Conservation (phyloP, 1,140 invertebrate genomes). For the Papilio helenus region DNA sequence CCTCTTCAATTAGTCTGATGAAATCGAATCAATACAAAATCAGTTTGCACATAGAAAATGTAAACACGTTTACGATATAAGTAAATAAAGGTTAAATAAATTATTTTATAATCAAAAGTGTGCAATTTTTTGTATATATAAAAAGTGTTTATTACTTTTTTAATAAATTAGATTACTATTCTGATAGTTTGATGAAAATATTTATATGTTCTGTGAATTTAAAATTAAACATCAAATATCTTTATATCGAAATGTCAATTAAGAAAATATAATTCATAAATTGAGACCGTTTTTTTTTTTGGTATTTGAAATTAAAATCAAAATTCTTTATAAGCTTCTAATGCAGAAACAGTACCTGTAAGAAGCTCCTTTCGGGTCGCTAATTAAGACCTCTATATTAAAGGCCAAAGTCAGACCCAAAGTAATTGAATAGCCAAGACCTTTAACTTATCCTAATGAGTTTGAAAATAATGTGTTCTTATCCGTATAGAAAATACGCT, state of each 20-base stretch:
- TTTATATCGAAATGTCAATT: neutral
- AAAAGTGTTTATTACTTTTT: neutral
- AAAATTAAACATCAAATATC: too few relatives aligned
- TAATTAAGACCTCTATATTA: conserved; percentile 25
- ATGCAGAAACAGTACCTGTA: neutral
- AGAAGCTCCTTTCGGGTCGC: neutral
- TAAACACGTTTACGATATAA: neutral
- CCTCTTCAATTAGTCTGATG: conserved; percentile 11
- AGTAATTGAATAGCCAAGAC: conserved; percentile 3
- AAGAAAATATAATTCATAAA: neutral
- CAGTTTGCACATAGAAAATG: neutral
- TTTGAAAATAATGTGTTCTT: neutral
- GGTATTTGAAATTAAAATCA: neutral
- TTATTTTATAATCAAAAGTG: neutral
- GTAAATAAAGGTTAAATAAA: neutral
- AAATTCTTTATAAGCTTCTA: neutral
- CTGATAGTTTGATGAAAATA: too few relatives aligned
- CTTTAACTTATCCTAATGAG: conserved; percentile 18
- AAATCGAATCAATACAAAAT: neutral
- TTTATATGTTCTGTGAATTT: too few relatives aligned
- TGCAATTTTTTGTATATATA: neutral
- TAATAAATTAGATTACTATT: neutral
- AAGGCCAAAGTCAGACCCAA: conserved; percentile 4
- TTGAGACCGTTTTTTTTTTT: neutral
- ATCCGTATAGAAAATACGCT: neutral